A percentile compares a stretch with the other conserved stretches of the same genome.
Conservation (phyloP, 2,113 vertebrate species). For the Semnornis frantzii region DNA sequence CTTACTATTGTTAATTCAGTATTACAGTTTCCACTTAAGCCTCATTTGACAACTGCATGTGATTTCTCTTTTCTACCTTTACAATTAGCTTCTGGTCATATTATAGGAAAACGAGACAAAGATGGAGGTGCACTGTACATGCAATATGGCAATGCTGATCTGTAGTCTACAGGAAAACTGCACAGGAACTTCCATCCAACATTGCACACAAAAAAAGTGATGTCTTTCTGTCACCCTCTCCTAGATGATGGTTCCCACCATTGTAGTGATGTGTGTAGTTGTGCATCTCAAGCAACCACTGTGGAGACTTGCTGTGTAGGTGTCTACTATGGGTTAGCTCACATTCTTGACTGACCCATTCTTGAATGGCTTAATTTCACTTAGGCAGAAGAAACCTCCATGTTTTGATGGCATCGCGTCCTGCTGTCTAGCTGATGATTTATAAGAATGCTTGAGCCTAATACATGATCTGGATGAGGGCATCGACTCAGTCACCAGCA, state of each 20-base stretch:
- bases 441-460: not conserved
- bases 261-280: not conserved
- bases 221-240: not conserved
- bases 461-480: too few species aligned
- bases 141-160: not conserved
- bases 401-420: not conserved
- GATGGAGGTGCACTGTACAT: not conserved
- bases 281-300: not conserved
- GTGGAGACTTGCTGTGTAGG: not conserved
- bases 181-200: not conserved
- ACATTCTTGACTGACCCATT: not conserved
- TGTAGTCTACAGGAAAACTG: not conserved
- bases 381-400: rapidly evolving
- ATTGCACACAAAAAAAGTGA: not conserved
- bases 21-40: not conserved
- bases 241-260: not conserved
- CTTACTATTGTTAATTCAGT: not conserved
- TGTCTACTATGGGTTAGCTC: not conserved
- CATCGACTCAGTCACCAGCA: too few species aligned
- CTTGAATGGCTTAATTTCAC: not conserved
- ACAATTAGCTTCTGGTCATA: not conserved
- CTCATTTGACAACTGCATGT: not conserved
- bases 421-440: not conserved
- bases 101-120: not conserved
- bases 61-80: not conserved